Evolutionary conservation across 2,888 invertebrate genomes (phyloP).

Genomic region (Myopa tessellatipennis): DNA sequence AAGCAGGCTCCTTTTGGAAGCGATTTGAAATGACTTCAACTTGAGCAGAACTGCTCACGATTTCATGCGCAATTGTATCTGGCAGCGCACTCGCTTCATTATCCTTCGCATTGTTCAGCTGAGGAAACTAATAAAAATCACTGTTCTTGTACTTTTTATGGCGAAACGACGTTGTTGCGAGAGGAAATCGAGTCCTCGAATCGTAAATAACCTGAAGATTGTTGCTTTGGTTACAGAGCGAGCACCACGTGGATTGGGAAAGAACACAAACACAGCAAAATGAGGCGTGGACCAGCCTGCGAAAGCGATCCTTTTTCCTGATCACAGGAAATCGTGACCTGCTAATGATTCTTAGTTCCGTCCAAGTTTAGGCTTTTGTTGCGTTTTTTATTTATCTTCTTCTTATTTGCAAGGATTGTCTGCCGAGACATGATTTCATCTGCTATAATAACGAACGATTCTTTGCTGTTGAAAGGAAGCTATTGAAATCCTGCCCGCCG

Average conservation of each 20-base stretch:
- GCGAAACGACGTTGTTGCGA: constrained; percentile 58
- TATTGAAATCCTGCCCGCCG: constrained; percentile 9
- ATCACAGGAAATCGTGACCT: constrained; percentile 58
- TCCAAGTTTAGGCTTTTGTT: not conserved
- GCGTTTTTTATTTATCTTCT: constrained; percentile 6
- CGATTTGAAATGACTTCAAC: no score
- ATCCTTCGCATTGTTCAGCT: not conserved
- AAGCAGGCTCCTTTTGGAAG: no score
- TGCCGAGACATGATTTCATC: not conserved
- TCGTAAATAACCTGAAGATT: constrained; percentile 15
- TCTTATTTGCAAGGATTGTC: constrained; percentile 9
- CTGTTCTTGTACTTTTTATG: constrained; percentile 50
- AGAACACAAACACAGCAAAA: not conserved
- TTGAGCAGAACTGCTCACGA: not conserved
- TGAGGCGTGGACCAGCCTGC: constrained; percentile 15
- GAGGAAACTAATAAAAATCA: constrained; percentile 24
- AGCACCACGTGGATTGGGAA: not conserved
- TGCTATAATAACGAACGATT: not conserved
- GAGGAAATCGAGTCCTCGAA: constrained; percentile 54
- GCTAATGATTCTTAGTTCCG: constrained; percentile 49
- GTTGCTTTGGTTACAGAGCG: not conserved
- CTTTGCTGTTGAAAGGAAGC: constrained; percentile 29
- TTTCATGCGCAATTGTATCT: constrained; percentile 16
- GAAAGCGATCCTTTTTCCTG: not conserved
- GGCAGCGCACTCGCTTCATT: constrained; percentile 10